Evolutionary conservation across 2,888 invertebrate species (phyloP).

Genomic region (Lycia hirtaria): DNA sequence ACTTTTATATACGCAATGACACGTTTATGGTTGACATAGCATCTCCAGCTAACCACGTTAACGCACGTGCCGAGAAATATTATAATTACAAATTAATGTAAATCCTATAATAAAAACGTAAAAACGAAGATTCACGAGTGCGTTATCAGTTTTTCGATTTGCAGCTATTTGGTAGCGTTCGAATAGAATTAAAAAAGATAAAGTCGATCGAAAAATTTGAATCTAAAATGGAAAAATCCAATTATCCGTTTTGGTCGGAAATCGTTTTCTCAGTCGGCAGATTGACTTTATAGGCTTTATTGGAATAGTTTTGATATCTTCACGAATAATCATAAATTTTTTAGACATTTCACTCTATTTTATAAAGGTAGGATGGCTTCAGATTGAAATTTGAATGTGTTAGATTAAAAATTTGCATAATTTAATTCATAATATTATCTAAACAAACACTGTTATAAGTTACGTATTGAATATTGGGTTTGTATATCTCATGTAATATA

Average conservation of each 20-base stretch:
- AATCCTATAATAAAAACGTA: constrained; percentile 41
- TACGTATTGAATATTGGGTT: neutral
- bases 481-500: neutral
- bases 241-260: neutral
- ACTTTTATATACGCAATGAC: constrained; percentile 31
- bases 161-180: constrained; percentile 20
- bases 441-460: neutral
- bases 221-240: neutral
- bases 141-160: constrained; percentile 23
- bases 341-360: constrained; percentile 8
- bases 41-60: constrained; percentile 4
- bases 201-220: constrained; percentile 6
- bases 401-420: neutral
- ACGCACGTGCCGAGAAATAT: constrained; percentile 40
- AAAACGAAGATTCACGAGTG: constrained; percentile 15
- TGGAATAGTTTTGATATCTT: constrained; percentile 15
- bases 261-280: constrained; percentile 6
- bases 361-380: neutral
- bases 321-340: constrained; percentile 2
- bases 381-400: neutral
- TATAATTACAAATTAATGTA: constrained; percentile 44
- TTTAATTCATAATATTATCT: neutral
- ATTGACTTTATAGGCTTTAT: constrained; percentile 9
- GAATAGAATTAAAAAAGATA: constrained; percentile 5
- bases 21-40: constrained; percentile 35